These are phyloP conservation scores for Manis javanica DNA, from an alignment of 2,797 vertebrate species.

Conservation along the genomic window DNA sequence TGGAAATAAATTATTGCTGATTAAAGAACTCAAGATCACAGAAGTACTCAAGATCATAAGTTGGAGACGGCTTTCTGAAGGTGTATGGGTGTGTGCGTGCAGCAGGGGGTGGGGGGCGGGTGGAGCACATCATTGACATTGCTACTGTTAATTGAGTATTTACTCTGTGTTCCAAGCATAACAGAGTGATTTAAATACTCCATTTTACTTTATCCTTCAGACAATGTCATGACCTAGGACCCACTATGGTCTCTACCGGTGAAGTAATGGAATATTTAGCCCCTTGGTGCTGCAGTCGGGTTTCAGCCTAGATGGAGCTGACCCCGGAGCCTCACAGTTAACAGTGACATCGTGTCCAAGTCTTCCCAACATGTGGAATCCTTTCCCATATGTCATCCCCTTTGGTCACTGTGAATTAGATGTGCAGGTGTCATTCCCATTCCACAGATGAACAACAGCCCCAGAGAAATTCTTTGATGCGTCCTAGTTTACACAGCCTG, in stretches of 20 bases:
- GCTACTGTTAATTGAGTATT: not conserved
- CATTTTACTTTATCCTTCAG: not conserved
- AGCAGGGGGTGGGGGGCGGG: no score
- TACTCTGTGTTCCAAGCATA: not conserved
- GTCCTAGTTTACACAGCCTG: not conserved
- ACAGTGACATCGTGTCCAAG: not conserved
- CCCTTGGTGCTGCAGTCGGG: not conserved
- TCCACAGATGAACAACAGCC: conserved; percentile 41
- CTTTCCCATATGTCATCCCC: not conserved
- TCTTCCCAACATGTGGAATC: not conserved
- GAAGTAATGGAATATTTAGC: not conserved
- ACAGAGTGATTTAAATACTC: conserved; percentile 31
- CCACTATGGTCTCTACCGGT: not conserved
- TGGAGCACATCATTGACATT: not conserved
- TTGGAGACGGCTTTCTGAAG: not conserved
- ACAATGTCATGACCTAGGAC: not conserved
- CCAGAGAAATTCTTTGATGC: not conserved
- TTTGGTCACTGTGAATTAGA: not conserved
- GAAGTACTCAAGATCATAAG: not conserved
- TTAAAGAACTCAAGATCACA: conserved; percentile 17
- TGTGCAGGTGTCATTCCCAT: not conserved
- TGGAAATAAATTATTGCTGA: conserved; percentile 9
- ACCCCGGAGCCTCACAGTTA: not conserved
- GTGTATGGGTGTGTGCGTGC: not conserved
- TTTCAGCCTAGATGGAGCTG: not conserved